Evolutionary conservation across 2,797 vertebrate genomes (phyloP), one percentile per base, ranked within the genome.

Genomic region (Rhynchotus rufescens): DNA sequence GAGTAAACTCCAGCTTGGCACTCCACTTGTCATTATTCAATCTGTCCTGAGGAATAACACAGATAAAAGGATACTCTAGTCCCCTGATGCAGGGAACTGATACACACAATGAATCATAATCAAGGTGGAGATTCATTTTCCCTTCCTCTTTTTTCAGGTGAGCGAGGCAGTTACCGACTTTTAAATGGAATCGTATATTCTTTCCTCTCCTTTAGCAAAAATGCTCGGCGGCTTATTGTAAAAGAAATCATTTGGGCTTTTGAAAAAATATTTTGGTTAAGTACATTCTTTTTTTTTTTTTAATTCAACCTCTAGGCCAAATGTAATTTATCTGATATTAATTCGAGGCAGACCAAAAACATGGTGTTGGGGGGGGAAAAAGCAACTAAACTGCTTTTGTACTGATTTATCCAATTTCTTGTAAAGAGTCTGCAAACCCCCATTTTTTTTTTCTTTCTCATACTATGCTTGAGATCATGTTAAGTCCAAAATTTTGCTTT

Each of bases 21-120:
- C 83, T 88, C 80, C 87, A 88, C 88, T 96, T 89, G 49, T 93
- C 87, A 80, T 94, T 93, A 86, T 89, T 84, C 83, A 93, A 79
- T 86, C 65, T 91, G 75, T 91, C 82, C 90, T 72, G 84, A 91
- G 26, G 38, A 93, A 91, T 91, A 90, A 88, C 80, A 80, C 32
- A 56, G 75, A 82, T 94, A 92, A 95, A 94, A 90, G 91, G 83
- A 93, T 83, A 66, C 68, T 92, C 38, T 56, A 54, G 83, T 89
- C 75, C 86, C 74, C 61, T 77, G 86, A 45, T 87, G 73, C 86
- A 78, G 72, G 80, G 65, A 64, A 79, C 73, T 80, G 67, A 79
- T 90, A 68, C 74, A 79, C 36, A 54, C 59, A 76, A 56, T 77
- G 76, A 93, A 92, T 96, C 76, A 57, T 66, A 89, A 95, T 94